phyloP scores from a whole-genome alignment of 2,113 vertebrate genomes.

The Guaruba guarouba region DNA sequence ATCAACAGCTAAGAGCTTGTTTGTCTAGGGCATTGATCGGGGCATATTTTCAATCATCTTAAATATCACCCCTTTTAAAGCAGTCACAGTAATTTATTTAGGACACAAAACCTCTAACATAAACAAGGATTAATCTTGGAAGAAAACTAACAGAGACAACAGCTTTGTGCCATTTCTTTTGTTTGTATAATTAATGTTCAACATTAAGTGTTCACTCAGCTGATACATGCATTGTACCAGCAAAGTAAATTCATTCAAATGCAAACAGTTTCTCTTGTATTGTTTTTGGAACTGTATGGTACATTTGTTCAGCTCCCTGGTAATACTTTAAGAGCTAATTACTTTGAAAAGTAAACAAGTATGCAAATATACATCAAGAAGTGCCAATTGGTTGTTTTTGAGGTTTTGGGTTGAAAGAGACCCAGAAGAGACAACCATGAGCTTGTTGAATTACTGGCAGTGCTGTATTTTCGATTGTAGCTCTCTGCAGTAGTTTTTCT shows the following conservation, averaged over 20 bases:
- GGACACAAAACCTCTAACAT: not conserved
- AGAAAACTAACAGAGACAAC: conserved; percentile 34
- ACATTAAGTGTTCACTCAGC: conserved; percentile 61
- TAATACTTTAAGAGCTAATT: conserved; percentile 69
- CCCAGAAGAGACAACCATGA: not conserved
- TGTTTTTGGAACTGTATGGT: not conserved
- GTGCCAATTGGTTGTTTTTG: conserved; percentile 32
- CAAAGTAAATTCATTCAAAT: conserved; percentile 62
- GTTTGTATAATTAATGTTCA: conserved; percentile 64
- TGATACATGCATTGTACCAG: conserved; percentile 5
- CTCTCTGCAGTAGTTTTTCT: not conserved
- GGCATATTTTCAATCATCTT: not conserved
- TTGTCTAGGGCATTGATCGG: not conserved
- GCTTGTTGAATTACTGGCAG: not conserved
- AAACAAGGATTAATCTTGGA: conserved; percentile 26
- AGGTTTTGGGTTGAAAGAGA: conserved; percentile 36
- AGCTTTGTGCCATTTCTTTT: conserved; percentile 47
- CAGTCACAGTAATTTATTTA: conserved; percentile 43
- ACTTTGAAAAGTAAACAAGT: conserved; percentile 64
- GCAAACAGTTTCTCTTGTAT: conserved; percentile 59
- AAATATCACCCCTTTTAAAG: conserved; percentile 14
- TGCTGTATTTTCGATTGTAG: not conserved
- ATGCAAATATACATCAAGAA: conserved; percentile 37
- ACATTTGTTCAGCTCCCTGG: conserved; percentile 58
- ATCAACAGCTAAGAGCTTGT: not conserved